Conservation (phyloP, 2,888 invertebrate genomes). For the Nomada fabriciana region DNA sequence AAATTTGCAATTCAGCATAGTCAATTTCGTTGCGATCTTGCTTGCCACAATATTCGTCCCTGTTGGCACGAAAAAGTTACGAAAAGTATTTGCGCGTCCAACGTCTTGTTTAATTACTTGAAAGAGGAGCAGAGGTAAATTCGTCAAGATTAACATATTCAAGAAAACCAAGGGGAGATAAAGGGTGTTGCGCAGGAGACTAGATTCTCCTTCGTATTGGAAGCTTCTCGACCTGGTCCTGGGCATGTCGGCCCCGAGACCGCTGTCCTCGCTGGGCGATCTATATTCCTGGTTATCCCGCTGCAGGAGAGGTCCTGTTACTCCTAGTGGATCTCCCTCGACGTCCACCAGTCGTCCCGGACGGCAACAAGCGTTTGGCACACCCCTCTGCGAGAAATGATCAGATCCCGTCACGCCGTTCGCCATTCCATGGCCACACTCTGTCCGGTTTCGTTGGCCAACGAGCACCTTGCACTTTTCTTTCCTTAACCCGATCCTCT, state of each 20-base stretch:
- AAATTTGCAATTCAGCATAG: too few species aligned
- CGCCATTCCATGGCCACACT: constrained; percentile 50
- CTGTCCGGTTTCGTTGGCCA: constrained; percentile 58
- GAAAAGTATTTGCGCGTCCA: too few species aligned
- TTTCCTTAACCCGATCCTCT: not conserved
- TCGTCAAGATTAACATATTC: not conserved
- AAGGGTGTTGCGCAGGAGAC: constrained; percentile 18
- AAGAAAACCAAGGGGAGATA: constrained; percentile 12
- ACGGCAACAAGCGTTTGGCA: constrained; percentile 79
- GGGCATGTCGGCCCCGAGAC: constrained; percentile 93
- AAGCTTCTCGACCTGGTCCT: constrained; percentile 79
- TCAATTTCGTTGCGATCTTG: too few species aligned
- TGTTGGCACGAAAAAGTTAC: too few species aligned
- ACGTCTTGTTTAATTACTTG: too few species aligned
- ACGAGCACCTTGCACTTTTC: constrained; percentile 34
- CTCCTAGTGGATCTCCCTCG: constrained; percentile 83
- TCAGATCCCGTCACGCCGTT: constrained; percentile 75
- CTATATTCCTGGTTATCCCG: constrained; percentile 89
- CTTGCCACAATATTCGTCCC: too few species aligned
- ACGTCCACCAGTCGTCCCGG: constrained; percentile 83
- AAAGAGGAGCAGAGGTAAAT: not conserved
- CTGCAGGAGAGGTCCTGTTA: constrained; percentile 81
- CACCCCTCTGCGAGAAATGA: constrained; percentile 83
- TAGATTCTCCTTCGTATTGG: constrained; percentile 22
- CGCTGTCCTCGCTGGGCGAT: constrained; percentile 97